Conservation (phyloP, 1,140 invertebrate genomes). For the Sycophaga agraensis region DNA sequence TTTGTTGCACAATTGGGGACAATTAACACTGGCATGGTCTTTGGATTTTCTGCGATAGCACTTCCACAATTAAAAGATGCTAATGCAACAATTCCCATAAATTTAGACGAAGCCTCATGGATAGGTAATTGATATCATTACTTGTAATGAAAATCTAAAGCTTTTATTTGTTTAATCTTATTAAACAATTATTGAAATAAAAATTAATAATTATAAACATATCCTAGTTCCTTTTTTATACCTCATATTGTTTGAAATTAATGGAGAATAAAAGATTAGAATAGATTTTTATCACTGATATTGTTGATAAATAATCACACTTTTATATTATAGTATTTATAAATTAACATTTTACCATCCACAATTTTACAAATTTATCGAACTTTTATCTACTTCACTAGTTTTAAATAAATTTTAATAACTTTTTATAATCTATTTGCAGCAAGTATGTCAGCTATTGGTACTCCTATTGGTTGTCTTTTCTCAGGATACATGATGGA, state of each 20-base stretch:
- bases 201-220: no score
- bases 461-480: conserved; percentile 72
- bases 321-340: background rate
- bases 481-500: conserved; percentile 74
- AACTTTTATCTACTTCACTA: no score
- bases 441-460: conserved; percentile 73
- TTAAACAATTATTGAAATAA: no score
- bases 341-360: background rate
- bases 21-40: conserved; percentile 72
- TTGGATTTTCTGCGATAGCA: conserved; percentile 73
- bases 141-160: background rate
- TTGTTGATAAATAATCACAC: background rate
- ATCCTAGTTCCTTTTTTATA: no score
- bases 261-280: no score
- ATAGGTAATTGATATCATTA: conserved; percentile 63
- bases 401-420: background rate
- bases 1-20: conserved; percentile 68
- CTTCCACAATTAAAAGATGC: conserved; percentile 65
- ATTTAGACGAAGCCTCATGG: conserved; percentile 68
- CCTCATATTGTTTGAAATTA: no score
- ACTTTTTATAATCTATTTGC: conserved; percentile 36
- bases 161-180: no score
- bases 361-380: no score
- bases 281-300: no score
- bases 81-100: conserved; percentile 62